Percentiles rank a stretch among this genome's conserved stretches.
phyloP scores from a whole-genome alignment of 2,888 invertebrate genomes.

The Pegoplata infirma region DNA sequence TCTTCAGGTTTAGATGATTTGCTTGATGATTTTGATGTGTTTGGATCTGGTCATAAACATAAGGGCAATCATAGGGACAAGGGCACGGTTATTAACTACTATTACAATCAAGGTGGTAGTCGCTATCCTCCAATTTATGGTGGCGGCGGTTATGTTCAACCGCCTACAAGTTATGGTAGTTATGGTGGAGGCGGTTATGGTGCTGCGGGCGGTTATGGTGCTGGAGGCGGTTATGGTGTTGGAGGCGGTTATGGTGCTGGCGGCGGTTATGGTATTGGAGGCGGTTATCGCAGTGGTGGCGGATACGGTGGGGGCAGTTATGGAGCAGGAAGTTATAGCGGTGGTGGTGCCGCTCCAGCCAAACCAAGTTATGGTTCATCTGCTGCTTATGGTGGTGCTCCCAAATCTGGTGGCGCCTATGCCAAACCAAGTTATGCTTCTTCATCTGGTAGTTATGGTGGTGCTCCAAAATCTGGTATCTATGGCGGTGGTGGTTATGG shows the following conservation, averaged over 20 bases:
- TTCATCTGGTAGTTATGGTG: not conserved
- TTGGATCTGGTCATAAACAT: conserved; percentile 64
- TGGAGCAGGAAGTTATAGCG: not conserved
- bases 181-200: not conserved
- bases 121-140: conserved; percentile 62
- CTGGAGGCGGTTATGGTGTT: not conserved
- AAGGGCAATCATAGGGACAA: conserved; percentile 57
- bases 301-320: not conserved
- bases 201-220: not conserved
- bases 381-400: too few relatives aligned
- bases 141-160: conserved; percentile 24
- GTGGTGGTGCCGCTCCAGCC: too few relatives aligned
- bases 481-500: conserved; percentile 56
- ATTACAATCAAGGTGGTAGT: conserved; percentile 58
- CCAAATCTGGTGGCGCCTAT: not conserved
- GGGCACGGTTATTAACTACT: conserved; percentile 68
- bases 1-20: conserved; percentile 53
- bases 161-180: conserved; percentile 25
- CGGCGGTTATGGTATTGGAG: not conserved
- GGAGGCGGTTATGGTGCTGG: not conserved
- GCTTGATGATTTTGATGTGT: conserved; percentile 57
- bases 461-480: not conserved
- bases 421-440: too few relatives aligned
- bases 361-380: not conserved
- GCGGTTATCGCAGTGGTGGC: not conserved